phyloP scores from a whole-genome alignment of 2,797 vertebrate genomes.

The Paguma larvata region DNA sequence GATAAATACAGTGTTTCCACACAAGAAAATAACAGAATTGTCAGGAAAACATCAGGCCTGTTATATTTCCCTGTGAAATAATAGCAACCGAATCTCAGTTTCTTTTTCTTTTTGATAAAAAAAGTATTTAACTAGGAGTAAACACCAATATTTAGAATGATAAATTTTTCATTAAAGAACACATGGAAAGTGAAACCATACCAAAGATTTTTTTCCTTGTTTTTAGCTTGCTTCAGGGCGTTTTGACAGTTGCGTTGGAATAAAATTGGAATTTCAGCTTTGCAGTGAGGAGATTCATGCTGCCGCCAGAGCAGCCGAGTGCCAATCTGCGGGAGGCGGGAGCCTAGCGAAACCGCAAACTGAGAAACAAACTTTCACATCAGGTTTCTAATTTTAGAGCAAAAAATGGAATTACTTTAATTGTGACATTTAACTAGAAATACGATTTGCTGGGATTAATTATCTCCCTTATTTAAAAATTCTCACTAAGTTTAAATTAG shows the following conservation, averaged over 20 bases:
- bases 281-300: constrained; percentile 49
- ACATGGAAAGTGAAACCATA: constrained; percentile 77
- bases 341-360: constrained; percentile 54
- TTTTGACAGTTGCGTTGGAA: constrained; percentile 80
- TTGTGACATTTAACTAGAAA: constrained; percentile 79
- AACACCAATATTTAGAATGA: constrained; percentile 84
- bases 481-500: constrained; percentile 73
- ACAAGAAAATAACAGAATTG: constrained; percentile 77
- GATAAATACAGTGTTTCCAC: constrained; percentile 78
- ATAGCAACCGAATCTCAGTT: constrained; percentile 80
- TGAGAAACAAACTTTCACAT: constrained; percentile 80
- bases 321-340: constrained; percentile 73
- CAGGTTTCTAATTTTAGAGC: constrained; percentile 82
- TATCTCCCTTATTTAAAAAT: constrained; percentile 75
- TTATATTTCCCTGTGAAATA: constrained; percentile 69
- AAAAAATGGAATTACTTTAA: constrained; percentile 76
- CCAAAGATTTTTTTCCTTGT: constrained; percentile 65
- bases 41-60: constrained; percentile 78
- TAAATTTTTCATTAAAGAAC: constrained; percentile 82
- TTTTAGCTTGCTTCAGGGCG: constrained; percentile 76
- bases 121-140: constrained; percentile 74
- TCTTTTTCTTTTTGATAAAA: constrained; percentile 79
- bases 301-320: constrained; percentile 58
- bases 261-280: constrained; percentile 73
- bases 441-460: constrained; percentile 68